These are phyloP conservation scores for Papilio polytes DNA, from an alignment of 1,140 invertebrate species.

Conservation along the genomic window DNA sequence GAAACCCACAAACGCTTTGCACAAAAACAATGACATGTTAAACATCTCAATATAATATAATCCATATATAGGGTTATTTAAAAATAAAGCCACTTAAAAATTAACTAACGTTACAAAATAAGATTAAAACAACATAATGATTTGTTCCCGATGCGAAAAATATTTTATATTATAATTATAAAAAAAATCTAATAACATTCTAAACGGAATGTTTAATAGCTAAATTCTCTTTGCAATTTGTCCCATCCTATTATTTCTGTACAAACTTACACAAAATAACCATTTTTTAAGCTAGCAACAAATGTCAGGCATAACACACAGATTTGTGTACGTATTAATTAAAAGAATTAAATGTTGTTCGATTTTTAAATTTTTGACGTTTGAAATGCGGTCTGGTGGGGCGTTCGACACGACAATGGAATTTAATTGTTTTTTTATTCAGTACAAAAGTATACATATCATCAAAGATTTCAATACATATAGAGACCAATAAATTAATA, in stretches of 20 bases:
- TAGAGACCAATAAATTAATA: neutral
- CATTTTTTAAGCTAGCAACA: slow-evolving; percentile 79
- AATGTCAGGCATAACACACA: slow-evolving; percentile 74
- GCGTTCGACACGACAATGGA: slow-evolving; percentile 60
- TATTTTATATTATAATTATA: slow-evolving; percentile 77
- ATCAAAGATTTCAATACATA: slow-evolving; percentile 16
- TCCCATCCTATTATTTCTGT: slow-evolving; percentile 82
- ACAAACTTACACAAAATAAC: slow-evolving; percentile 83
- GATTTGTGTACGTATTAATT: slow-evolving; percentile 69
- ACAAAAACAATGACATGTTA: slow-evolving; percentile 81
- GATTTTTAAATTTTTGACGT: slow-evolving; percentile 58
- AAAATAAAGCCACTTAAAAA: slow-evolving; percentile 83
- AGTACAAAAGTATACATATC: slow-evolving; percentile 31
- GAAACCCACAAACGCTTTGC: slow-evolving; percentile 75
- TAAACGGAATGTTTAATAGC: slow-evolving; percentile 83
- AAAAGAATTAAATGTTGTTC: slow-evolving; percentile 70
- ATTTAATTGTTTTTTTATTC: slow-evolving; percentile 54
- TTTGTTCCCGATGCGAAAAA: slow-evolving; percentile 83
- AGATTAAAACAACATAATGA: slow-evolving; percentile 83
- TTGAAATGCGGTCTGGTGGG: slow-evolving; percentile 77
- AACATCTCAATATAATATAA: slow-evolving; percentile 82
- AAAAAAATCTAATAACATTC: slow-evolving; percentile 83
- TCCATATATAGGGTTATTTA: slow-evolving; percentile 74
- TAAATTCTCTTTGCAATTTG: slow-evolving; percentile 83
- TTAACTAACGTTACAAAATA: slow-evolving; percentile 83